Evolutionary conservation across 2,888 invertebrate species (phyloP), one percentile per base, ranked within the genome.

Genomic region (Leuctra nigra): DNA sequence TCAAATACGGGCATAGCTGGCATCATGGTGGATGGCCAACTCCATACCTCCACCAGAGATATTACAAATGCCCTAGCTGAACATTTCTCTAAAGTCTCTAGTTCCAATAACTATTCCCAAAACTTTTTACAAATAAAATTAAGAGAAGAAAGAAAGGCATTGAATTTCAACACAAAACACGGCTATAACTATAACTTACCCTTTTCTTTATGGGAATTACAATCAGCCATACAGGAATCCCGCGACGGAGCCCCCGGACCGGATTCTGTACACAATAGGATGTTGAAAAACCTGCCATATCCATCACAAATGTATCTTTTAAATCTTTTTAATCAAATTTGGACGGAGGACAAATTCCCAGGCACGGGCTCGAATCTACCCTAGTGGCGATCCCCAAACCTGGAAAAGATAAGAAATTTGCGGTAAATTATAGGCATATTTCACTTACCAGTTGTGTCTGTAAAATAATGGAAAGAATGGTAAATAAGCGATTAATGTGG

Each of bases 381-480:
- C 16, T 36, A 29, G 13, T 56, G 4, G 23, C 50, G 1, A 56
- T 52, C 18, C 56, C 22, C 4, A 56, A 56, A 23, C n/a, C 48
- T 16, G 38, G 38, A 4, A 48, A 52, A 39, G 25, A 56, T 13
- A 33, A 14, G 20, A 39, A 11, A 2, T 38, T 39, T 14, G 48
- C 25, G 20, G 23, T 11, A 14, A 46, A 25, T 23, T 66, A 66
- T 48, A 44, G 64, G 13, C 64, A 65, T 9, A 66, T 66, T 7
- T 62, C 64, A 22, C 57, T 66, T n/a, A 64, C 65, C 9, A 64
- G 63, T 47, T 65, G 64, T 47, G 39, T 65, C 2, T 64, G 64
- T 25, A 66, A 66, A 55, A 47, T 63, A 0, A 57, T 65, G 61
- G 65, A 64, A 50, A 33, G 58, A 35, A 63, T 65, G 61, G 58